Conservation (phyloP, 2,888 invertebrate species). For the Nemapogon koenigi region DNA sequence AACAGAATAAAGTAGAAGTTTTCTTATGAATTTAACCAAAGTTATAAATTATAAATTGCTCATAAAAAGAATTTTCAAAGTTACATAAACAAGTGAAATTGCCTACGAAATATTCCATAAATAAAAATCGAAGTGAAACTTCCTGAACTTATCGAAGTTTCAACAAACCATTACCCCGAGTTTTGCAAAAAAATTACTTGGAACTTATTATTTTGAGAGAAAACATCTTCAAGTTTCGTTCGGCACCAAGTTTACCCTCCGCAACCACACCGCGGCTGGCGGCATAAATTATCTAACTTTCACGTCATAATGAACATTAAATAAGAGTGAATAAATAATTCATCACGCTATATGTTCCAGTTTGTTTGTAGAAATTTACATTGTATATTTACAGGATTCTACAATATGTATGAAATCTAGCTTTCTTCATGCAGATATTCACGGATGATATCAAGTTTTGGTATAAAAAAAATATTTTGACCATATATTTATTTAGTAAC, state of each 20-base stretch:
- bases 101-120: constrained; percentile 27
- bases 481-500: no score
- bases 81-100: constrained; percentile 52
- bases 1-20: no score
- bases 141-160: constrained; percentile 63
- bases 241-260: constrained; percentile 32
- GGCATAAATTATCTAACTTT: constrained; percentile 9
- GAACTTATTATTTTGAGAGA: constrained; percentile 63
- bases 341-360: no score
- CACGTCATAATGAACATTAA: constrained; percentile 14
- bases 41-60: no score
- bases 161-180: constrained; percentile 63
- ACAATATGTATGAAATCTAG: no score
- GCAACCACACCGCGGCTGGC: constrained; percentile 14
- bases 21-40: no score
- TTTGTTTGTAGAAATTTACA: no score
- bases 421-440: no score
- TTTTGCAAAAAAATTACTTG: constrained; percentile 58
- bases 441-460: no score
- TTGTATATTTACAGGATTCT: no score
- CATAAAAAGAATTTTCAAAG: no score
- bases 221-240: constrained; percentile 53
- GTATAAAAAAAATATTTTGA: no score
- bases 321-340: constrained; percentile 8
- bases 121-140: constrained; percentile 55